Base-by-base conservation (phyloP, 2,797 vertebrate species). In the Sebastiscus albofasciatus region DNA sequence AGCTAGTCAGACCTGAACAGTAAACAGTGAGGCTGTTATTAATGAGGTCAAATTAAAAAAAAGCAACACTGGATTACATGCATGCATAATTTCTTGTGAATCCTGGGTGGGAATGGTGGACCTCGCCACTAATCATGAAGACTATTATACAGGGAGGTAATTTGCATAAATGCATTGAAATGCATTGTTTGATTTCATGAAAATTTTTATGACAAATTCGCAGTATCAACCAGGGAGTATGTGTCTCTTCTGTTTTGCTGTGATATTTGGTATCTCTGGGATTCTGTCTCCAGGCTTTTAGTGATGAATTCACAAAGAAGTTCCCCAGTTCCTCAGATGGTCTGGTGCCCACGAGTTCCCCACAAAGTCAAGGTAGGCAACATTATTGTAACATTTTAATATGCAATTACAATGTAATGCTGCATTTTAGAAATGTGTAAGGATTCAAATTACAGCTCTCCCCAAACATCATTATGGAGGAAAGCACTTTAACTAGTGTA, bases 271-370 rank as follows among this genome's bases (percentile, higher is more conserved):
- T 7, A 13, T 72, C 1, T 67, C 12, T 74, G 6, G 67, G 3
- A 52, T 82, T 84, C 6, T 70, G 11, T 81, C 64, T 20, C 8
- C 76, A 96, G 96, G 92, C 20, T 52, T 96, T 96, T 62, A 88
- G 16, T 59, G 79, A 90, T 79, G 92, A 92, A 84, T 95, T 96
- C 70, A 85, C 64, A 14, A 94, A 92, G 71, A 83, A 5, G 71
- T 93, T 95, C 56, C 66, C 88, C 6, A 75, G 33, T 66, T 49
- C 66, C 8, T 66, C 86, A 3, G 29, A 4, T 27, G 0, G 1
- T 71, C 13, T 36, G 4, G 2, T 36, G 9, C 11, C 85, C 13
- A 27, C 70, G 27, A 74, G 24, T 59, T 22, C 80, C 2, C 8
- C 79, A 68, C 79, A 89, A 73, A 82, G 3, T 68, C 22, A 74